phyloP scores from a whole-genome alignment of 2,888 invertebrate genomes.

The Fissipunctia ypsillon region DNA sequence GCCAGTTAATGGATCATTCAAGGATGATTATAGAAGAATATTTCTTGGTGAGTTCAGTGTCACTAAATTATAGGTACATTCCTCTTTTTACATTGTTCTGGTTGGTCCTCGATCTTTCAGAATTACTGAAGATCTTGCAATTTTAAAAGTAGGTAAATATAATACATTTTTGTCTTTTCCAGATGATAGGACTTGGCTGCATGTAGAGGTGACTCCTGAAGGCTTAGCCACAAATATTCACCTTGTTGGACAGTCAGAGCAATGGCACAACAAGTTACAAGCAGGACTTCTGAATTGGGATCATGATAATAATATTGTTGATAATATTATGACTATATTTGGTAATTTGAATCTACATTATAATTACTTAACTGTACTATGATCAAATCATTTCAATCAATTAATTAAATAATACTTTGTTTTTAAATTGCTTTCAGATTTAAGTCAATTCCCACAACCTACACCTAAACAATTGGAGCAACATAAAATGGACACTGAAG shows the following conservation, averaged over 20 bases:
- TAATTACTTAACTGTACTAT: not conserved
- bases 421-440: conserved; percentile 66
- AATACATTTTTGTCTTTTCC: conserved; percentile 15
- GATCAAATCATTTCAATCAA: not conserved
- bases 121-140: not conserved
- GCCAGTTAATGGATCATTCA: conserved; percentile 79
- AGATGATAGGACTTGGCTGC: conserved; percentile 85
- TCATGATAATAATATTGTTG: conserved; percentile 84
- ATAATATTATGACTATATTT: conserved; percentile 82
- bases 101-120: not conserved
- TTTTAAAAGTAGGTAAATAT: not conserved
- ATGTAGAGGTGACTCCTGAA: conserved; percentile 82
- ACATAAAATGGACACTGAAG: conserved; percentile 25
- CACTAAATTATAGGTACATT: not conserved
- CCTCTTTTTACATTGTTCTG: not conserved
- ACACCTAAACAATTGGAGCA: conserved; percentile 21
- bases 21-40: conserved; percentile 84
- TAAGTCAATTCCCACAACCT: conserved; percentile 69
- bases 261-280: conserved; percentile 81
- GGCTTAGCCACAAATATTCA: conserved; percentile 83
- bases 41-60: conserved; percentile 74
- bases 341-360: conserved; percentile 70
- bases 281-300: conserved; percentile 82
- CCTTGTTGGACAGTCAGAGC: conserved; percentile 80
- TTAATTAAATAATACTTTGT: not conserved